Percentiles rank a stretch among this genome's conserved stretches.
phyloP scores from a whole-genome alignment of 2,113 vertebrate species.

The Eurystomus gularis region DNA sequence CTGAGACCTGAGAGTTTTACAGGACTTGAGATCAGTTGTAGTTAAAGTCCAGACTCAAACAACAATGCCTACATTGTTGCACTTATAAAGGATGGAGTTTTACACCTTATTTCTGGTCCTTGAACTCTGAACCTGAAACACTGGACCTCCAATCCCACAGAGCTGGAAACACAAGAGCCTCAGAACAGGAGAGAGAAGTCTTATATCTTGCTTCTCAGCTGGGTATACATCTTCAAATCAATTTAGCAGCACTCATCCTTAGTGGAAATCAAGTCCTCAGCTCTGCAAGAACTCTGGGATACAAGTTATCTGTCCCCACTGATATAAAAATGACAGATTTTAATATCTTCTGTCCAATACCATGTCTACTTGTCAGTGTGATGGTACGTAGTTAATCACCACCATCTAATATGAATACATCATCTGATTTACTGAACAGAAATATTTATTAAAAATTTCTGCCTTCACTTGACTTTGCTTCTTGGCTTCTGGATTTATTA shows the following conservation, averaged over 20 bases:
- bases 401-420: conserved; percentile 33
- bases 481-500: conserved; percentile 38
- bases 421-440: conserved; percentile 50
- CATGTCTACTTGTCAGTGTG: conserved; percentile 40
- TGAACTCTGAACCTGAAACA: not conserved
- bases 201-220: not conserved
- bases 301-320: conserved; percentile 23
- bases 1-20: not conserved
- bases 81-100: not conserved
- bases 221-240: not conserved
- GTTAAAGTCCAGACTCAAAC: not conserved
- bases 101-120: not conserved
- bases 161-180: not conserved
- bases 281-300: not conserved
- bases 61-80: not conserved
- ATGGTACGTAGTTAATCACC: not conserved
- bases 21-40: not conserved
- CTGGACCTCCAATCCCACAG: not conserved
- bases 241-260: conserved; percentile 23
- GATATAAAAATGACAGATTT: conserved; percentile 51
- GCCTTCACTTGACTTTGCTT: conserved; percentile 18
- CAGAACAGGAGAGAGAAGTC: rapidly evolving
- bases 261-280: conserved; percentile 21
- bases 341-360: conserved; percentile 45
- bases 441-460: conserved; percentile 31